phyloP scores from a whole-genome alignment of 2,888 invertebrate species.

The Thera britannica region DNA sequence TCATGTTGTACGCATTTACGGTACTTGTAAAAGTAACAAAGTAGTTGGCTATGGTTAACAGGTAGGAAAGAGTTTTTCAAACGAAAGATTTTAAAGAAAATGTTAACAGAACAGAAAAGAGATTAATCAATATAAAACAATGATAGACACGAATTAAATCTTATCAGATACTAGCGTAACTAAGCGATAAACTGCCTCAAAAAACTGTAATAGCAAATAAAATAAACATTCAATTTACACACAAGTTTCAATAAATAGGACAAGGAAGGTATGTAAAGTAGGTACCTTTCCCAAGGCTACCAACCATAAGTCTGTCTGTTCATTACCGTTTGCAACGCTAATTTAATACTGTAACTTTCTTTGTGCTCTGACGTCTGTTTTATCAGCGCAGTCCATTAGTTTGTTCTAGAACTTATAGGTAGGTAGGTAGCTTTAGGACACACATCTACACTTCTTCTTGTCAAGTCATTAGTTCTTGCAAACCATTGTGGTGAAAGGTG shows the following conservation, averaged over 20 bases:
- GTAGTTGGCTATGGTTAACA: neutral
- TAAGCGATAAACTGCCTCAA: too few species aligned
- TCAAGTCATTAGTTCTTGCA: too few species aligned
- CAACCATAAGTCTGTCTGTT: conserved; percentile 3
- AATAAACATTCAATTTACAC: conserved; percentile 1
- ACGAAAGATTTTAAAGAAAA: neutral
- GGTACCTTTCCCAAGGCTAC: conserved; percentile 6
- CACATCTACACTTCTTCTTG: neutral
- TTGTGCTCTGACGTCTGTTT: conserved; percentile 24
- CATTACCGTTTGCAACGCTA: conserved; percentile 27
- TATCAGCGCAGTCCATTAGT: conserved; percentile 25
- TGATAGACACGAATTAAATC: too few species aligned
- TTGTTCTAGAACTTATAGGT: conserved; percentile 18
- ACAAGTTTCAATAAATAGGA: neutral
- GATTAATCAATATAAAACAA: too few species aligned
- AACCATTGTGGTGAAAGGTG: too few species aligned
- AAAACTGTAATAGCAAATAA: neutral
- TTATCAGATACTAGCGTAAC: too few species aligned
- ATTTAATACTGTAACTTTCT: conserved; percentile 27
- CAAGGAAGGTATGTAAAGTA: neutral
- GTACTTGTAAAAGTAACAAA: neutral
- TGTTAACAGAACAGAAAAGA: neutral
- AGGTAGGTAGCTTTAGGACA: neutral
- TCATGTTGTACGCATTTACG: too few species aligned
- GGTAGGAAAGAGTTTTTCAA: neutral